Base-by-base conservation (phyloP, 2,888 invertebrate species). In the Saturnia japonica region DNA sequence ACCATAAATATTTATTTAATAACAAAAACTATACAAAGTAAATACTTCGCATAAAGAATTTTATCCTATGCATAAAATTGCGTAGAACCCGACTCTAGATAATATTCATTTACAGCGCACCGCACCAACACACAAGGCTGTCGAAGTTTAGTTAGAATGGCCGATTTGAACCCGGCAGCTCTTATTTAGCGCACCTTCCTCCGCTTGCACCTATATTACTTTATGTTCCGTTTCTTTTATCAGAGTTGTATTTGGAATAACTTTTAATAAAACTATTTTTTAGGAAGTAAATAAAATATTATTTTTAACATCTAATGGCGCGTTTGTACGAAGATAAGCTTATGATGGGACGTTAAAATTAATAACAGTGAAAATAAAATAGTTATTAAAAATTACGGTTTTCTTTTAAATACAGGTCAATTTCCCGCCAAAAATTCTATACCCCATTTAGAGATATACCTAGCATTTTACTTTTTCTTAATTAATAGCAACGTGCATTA, bases 131-230 rank as follows among this genome's bases (percentile, higher is more conserved):
- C 75, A 68, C 62, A 70, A 75, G 80, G 64, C 82, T 82, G 81
- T 84, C 83, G 79, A 85, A 85, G 85, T 84, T 86, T 80, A 80
- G 77, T 75, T 74, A 76, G 79, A 82, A 85, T 83, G 82, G 84
- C 76, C 85, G 83, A 87, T 86, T 86, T 82, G 80, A 82, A 78
- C 78, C 79, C 81, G 57, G 76, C 64, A 40, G 40, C 40, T 34
- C 64, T 40, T 64, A 40, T 40, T 64, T 64, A 64, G 40, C 19
- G 64, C 64, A 19, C 40, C 64, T 64, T 64, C 40, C 2, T 14
- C 25, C 64, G n/a, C n/a, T 16, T 40, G 40, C 34, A 64, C 64
- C 64, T 40, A 64, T 64, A 64, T 64, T 64, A 64, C 64, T 64
- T 64, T 64, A 64, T 40, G 64, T 64, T 64, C 40, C 34, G 64